phyloP scores from a whole-genome alignment of 2,797 vertebrate species.

The Pseudomugil tenellus region DNA sequence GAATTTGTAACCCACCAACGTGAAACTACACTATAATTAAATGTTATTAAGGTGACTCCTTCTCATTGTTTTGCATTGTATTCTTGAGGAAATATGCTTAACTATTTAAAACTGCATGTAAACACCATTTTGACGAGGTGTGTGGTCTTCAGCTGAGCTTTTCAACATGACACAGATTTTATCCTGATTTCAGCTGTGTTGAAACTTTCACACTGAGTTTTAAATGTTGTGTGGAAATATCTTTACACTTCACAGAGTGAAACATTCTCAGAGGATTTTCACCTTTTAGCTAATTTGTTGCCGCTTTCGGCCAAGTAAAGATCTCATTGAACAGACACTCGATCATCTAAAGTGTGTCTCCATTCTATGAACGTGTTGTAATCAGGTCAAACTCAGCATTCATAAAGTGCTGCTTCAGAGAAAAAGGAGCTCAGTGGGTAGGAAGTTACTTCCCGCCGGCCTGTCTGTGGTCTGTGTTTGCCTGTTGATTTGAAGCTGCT shows the following conservation, averaged over 20 bases:
- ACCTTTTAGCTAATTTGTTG: background rate
- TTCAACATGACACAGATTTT: conserved; percentile 23
- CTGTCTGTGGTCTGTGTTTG: conserved; percentile 79
- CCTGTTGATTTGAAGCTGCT: conserved; percentile 76
- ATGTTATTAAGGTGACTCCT: conserved; percentile 86
- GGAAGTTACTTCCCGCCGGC: conserved; percentile 71
- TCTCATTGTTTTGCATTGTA: conserved; percentile 83
- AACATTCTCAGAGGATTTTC: background rate
- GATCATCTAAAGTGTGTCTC: background rate
- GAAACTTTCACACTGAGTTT: background rate
- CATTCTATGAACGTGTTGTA: conserved; percentile 6
- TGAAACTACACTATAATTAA: conserved; percentile 89
- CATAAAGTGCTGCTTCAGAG: conserved; percentile 56
- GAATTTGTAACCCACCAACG: conserved; percentile 79
- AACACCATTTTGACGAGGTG: conserved; percentile 82
- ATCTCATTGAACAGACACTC: background rate
- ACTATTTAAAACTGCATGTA: conserved; percentile 79
- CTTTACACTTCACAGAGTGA: background rate
- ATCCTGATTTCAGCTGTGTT: background rate
- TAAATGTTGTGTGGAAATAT: background rate
- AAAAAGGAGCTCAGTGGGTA: conserved; percentile 59
- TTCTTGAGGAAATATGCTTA: conserved; percentile 83
- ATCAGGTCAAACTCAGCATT: conserved; percentile 50
- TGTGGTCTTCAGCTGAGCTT: conserved; percentile 81
- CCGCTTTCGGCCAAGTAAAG: no score